Evolutionary conservation across 2,888 invertebrate genomes (phyloP).

Genomic region (Pyralis farinalis): DNA sequence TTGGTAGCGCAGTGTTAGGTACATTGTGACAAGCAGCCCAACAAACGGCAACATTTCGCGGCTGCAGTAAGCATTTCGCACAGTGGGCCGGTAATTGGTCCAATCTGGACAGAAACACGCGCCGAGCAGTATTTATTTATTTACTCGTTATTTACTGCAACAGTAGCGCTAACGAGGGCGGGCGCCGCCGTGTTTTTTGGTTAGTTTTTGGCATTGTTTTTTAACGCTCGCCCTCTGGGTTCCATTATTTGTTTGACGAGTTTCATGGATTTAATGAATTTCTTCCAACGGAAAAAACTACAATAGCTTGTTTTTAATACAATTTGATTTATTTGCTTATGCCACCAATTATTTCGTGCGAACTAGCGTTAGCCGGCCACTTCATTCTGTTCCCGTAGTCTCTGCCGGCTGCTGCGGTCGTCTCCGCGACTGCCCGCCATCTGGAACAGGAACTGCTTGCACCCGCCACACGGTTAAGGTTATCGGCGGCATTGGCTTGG

Average conservation of each 20-base stretch:
- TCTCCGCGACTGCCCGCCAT: no score
- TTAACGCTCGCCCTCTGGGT: slow-evolving; percentile 2
- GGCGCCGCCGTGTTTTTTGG: slow-evolving; percentile 14
- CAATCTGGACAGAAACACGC: slow-evolving; percentile 70
- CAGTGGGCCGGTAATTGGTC: slow-evolving; percentile 57
- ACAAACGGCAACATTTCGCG: slow-evolving; percentile 39
- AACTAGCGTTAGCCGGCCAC: no score
- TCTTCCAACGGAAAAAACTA: no score
- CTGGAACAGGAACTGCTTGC: no score
- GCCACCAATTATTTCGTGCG: no score
- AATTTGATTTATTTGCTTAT: no score
- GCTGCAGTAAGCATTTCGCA: slow-evolving; percentile 22
- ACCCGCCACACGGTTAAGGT: no score
- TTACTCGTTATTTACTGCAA: slow-evolving; percentile 69
- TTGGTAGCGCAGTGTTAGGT: slow-evolving; percentile 11
- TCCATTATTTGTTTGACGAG: slow-evolving; percentile 4
- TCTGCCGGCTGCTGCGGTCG: no score
- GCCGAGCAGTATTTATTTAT: slow-evolving; percentile 71
- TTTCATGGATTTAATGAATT: not conserved
- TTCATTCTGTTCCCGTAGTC: no score
- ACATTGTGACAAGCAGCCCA: slow-evolving; percentile 31
- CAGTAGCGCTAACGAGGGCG: slow-evolving; percentile 9
- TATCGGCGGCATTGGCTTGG: no score
- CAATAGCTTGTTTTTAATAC: no score
- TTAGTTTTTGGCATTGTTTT: slow-evolving; percentile 14